Evolutionary conservation across 2,888 invertebrate genomes (phyloP), one percentile per base, ranked within the genome.

Genomic region (Globia sparganii): DNA sequence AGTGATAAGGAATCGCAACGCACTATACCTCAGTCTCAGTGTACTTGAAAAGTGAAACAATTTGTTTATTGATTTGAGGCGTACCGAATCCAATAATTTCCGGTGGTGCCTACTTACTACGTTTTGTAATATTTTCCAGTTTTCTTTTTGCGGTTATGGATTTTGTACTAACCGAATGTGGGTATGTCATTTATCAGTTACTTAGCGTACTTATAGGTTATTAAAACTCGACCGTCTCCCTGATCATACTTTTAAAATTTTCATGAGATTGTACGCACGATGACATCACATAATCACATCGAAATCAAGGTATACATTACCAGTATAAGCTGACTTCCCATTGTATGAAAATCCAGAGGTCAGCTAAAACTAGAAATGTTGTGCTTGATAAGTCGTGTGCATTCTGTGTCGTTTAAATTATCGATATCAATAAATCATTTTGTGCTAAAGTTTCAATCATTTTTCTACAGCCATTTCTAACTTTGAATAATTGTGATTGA

Each of bases 1-100:
- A 77, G 77, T 56, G 88, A 88, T 88, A 89, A 88, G 89, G 78
- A 78, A 84, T 75, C 79, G 77, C 69, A 81, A 81, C 59, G 68
- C 61, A 64, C 69, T 58, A 43, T 62, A 67, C 69, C 40, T 81
- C 5, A 25, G 49, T 58, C 40, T 81, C 5, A 25, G 49, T 58
- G 25, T 62, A 69, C 65, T 28, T 58, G 13, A 70, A 81, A 65
- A 61, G 25, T 59, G 46, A 62, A 82, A 77, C 5, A 37, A 46
- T 53, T 72, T 77, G 72, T 77, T 85, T 77, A 85, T 83, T 72
- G 77, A 77, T 67, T 65, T 72, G 18, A 31, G 18, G 37, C 21
- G 40, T 66, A 72, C 34, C 53, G 64, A 61, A 56, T 68, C 46
- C 18, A 58, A 58, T 37, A 61, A 46, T 80, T 69, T 66, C 75